Evolutionary conservation across 2,797 vertebrate species (phyloP), one percentile per base, ranked within the genome.

Genomic region (Sphenodon punctatus): DNA sequence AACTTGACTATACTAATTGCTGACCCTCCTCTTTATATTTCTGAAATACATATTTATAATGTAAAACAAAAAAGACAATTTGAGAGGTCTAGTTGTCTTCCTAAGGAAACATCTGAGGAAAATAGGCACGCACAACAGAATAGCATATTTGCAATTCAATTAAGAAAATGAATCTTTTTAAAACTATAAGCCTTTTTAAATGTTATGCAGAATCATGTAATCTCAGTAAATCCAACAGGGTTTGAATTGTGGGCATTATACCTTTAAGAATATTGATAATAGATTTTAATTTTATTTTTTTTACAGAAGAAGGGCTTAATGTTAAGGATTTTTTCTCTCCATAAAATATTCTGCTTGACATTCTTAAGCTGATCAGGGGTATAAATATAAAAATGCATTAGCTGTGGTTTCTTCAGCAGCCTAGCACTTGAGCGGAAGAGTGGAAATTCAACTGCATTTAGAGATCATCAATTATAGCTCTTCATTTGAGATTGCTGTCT

Each of bases 261-360:
- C 13, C 78, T 27, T 67, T 38, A 77, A 60, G 46, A 19, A 78
- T 72, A 73, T 38, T 39, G 25, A 63, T 10, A 55, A 58, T 7
- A 30, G 25, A 66, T 56, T 80, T 86, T 43, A n/a, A n/a, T n/a
- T n/a, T n/a, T n/a, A n/a, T n/a, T n/a, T n/a, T n/a, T n/a, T n/a
- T n/a, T n/a, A n/a, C 65, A 15, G 11, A n/a, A 70, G 43, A 66
- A 43, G 69, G 34, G 36, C 80, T 85, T 75, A 67, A 56, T 74
- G 64, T 55, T 60, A 67, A 73, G 63, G 59, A 59, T 81, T 90
- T 61, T n/a, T n/a, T n/a, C n/a, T n/a, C n/a, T 55, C 34, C 63
- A 22, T 10, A 0, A 17, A 74, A 58, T 58, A 3, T 3, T 27
- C 22, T 6, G 25, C 14, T 49, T 23, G 75, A 68, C 5, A 86